Evolutionary conservation across 2,797 vertebrate species (phyloP), one percentile per base, ranked within the genome.

Genomic region (Yasuhikotakia modesta): DNA sequence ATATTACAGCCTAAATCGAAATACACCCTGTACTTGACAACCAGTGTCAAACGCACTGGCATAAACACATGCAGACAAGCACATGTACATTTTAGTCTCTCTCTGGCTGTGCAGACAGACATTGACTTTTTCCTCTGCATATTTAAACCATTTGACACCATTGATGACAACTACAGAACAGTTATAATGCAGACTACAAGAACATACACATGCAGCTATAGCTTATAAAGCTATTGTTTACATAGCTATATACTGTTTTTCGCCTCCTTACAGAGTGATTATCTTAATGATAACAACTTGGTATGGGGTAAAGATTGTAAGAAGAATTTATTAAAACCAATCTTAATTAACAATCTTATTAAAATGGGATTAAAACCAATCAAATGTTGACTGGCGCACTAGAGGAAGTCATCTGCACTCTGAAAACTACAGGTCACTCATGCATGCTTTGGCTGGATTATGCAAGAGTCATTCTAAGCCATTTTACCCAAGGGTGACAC

Each of bases 71-170:
- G 46, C 35, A 68, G 24, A 69, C 67, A 79, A 32, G 27, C 61
- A 65, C 61, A 60, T 52, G 14, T 57, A 61, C 75, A 68, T 70
- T 84, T 76, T 73, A 73, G 76, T 73, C 46, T 70, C 53, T 53
- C 32, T 43, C 75, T 82, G 81, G 68, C 76, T 3, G 22, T 46
- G 57, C 22, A 68, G 71, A 66, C 30, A 43, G 45, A 71, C 52
- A 32, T 52, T 67, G 55, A 52, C 46, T 24, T 70, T 73, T 63
- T 55, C n/a, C n/a, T n/a, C 68, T 14, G 19, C 53, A 57, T 7
- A 27, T 10, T 3, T n/a, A n/a, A n/a, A n/a, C n/a, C n/a, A n/a
- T n/a, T n/a, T n/a, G n/a, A n/a, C n/a, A n/a, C n/a, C n/a, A n/a
- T n/a, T n/a, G n/a, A n/a, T n/a, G n/a, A n/a, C n/a, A n/a, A n/a